Percentiles rank a stretch among this genome's conserved stretches.
phyloP scores from a whole-genome alignment of 2,888 invertebrate species.

The Unio pictorum region DNA sequence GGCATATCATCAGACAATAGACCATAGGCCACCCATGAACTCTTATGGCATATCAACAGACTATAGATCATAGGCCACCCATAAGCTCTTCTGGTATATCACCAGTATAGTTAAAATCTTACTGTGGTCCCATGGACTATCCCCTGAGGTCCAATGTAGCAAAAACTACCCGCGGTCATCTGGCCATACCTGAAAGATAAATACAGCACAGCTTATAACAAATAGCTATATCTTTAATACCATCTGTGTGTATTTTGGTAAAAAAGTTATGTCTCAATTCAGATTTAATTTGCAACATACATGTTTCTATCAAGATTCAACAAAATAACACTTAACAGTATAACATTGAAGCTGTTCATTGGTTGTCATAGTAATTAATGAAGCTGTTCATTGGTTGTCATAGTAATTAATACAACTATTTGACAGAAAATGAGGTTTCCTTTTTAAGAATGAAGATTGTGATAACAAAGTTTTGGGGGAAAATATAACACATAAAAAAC shows the following conservation, averaged over 20 bases:
- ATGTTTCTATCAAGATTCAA: neutral
- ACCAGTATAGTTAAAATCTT: constrained; percentile 35
- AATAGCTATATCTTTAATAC: neutral
- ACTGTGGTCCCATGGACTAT: constrained; percentile 80
- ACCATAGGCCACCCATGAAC: too few species aligned
- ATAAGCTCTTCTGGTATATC: neutral
- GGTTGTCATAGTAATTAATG: too few species aligned
- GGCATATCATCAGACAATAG: too few species aligned
- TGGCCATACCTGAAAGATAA: constrained; percentile 75
- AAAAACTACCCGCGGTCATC: constrained; percentile 79
- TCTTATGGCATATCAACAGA: too few species aligned
- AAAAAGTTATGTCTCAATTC: neutral
- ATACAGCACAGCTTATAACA: neutral
- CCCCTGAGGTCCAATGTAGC: constrained; percentile 79
- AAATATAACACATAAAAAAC: neutral
- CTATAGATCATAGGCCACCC: too few species aligned
- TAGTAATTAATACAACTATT: too few species aligned
- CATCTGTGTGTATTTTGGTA: neutral
- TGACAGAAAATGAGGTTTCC: too few species aligned
- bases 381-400: too few species aligned
- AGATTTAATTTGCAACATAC: neutral
- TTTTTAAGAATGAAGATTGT: too few species aligned
- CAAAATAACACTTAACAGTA: too few species aligned
- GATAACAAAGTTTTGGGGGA: too few species aligned
- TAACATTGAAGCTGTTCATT: too few species aligned